Evolutionary conservation across 1,140 invertebrate species (phyloP).

Genomic region (Ips nitidus): DNA sequence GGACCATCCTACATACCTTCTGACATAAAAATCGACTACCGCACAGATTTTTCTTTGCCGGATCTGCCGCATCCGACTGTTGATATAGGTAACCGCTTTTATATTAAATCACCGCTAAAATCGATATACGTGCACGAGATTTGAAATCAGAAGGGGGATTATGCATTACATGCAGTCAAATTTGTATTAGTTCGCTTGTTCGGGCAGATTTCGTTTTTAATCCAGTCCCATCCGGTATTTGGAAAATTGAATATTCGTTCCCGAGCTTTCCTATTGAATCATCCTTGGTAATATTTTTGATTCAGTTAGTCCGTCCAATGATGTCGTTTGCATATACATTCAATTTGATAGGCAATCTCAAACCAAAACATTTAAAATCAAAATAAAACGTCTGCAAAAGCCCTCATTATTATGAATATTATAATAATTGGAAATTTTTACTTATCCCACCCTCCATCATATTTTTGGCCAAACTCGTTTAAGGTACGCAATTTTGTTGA

Average conservation of each 20-base stretch:
- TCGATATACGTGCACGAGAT: conserved; percentile 24
- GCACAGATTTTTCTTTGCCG: conserved; percentile 31
- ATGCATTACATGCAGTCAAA: conserved; percentile 17
- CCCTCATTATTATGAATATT: too few species aligned
- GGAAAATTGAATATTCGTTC: conserved; percentile 5
- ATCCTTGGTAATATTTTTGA: too few species aligned
- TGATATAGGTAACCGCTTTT: conserved; percentile 47
- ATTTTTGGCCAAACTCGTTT: too few species aligned
- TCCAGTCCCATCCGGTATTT: conserved; percentile 3
- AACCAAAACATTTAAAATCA: too few species aligned
- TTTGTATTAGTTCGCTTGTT: background rate
- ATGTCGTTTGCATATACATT: too few species aligned
- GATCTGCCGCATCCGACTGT: conserved; percentile 52
- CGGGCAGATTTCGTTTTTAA: conserved; percentile 2
- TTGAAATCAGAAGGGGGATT: conserved; percentile 12
- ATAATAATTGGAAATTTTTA: too few species aligned
- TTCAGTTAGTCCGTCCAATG: too few species aligned
- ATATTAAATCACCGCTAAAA: conserved; percentile 22
- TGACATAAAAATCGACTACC: conserved; percentile 44
- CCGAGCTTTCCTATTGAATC: background rate
- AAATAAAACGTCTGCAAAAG: too few species aligned
- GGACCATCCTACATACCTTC: conserved; percentile 47
- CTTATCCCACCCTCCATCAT: too few species aligned
- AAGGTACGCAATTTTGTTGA: too few species aligned
- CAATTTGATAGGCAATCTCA: too few species aligned